These are phyloP conservation scores for Galbula dea DNA, from an alignment of 2,113 vertebrate genomes.

Conservation along the genomic window DNA sequence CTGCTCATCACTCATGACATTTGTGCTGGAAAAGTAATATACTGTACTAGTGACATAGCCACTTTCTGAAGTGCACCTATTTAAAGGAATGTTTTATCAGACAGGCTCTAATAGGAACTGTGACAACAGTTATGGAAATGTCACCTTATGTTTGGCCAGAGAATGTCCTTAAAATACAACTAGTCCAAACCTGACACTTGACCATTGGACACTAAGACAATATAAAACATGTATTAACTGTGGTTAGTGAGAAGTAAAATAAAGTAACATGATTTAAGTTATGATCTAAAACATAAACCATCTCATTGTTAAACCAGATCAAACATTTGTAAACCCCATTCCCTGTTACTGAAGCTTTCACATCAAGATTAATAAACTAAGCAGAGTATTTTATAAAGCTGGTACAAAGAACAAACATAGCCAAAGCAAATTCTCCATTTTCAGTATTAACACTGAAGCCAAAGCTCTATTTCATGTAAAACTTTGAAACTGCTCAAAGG, in stretches of 20 bases:
- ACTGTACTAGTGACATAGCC: neutral
- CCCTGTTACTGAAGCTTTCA: neutral
- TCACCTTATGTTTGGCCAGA: neutral
- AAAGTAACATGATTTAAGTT: neutral
- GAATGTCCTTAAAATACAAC: neutral
- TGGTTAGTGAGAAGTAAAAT: neutral
- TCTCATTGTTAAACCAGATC: neutral
- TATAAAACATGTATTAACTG: neutral
- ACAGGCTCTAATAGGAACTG: neutral
- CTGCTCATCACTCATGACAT: neutral
- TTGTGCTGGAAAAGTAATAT: neutral
- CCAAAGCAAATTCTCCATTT: neutral
- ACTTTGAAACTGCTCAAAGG: neutral
- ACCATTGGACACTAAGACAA: neutral
- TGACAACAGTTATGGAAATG: neutral
- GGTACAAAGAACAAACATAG: neutral
- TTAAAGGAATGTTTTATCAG: neutral
- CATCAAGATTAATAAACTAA: neutral
- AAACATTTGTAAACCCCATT: constrained; percentile 1
- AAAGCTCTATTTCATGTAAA: neutral
- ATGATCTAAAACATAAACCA: neutral
- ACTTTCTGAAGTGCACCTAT: neutral
- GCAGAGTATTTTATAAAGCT: neutral
- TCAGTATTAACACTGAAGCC: constrained; percentile 26
- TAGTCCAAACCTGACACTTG: neutral